Conservation (phyloP, 2,797 vertebrate genomes). For the Taeniopygia guttata region DNA sequence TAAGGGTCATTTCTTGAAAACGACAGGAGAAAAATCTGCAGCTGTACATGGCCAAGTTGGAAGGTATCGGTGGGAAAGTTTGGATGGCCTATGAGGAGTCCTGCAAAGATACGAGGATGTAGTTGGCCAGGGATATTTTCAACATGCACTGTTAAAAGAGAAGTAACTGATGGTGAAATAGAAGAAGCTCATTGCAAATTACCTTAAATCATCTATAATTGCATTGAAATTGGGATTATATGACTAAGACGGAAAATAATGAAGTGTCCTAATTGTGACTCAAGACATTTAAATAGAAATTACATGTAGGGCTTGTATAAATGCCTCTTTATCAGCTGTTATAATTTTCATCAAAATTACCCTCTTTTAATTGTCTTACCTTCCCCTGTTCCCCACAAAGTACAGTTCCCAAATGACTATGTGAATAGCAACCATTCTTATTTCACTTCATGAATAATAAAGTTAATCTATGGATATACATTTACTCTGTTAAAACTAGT, state of each 20-base stretch:
- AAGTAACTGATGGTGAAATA: not conserved
- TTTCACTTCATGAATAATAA: not conserved
- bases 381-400: not conserved
- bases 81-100: not conserved
- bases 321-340: not conserved
- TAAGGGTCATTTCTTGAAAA: not conserved
- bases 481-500: constrained; percentile 12
- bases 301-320: not conserved
- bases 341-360: not conserved
- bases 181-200: not conserved
- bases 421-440: not conserved
- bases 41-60: not conserved
- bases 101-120: not conserved
- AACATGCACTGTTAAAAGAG: not conserved
- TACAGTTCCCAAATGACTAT: not conserved
- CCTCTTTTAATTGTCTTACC: not conserved
- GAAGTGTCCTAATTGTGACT: not conserved
- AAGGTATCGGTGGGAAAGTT: not conserved
- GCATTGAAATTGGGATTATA: not conserved
- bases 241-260: not conserved
- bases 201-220: not conserved
- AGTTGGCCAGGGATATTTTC: not conserved
- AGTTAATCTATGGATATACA: not conserved
- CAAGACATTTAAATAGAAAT: not conserved
- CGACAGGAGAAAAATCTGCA: not conserved